Evolutionary conservation across 2,113 vertebrate genomes (phyloP).

Genomic region (Anhinga rufa): DNA sequence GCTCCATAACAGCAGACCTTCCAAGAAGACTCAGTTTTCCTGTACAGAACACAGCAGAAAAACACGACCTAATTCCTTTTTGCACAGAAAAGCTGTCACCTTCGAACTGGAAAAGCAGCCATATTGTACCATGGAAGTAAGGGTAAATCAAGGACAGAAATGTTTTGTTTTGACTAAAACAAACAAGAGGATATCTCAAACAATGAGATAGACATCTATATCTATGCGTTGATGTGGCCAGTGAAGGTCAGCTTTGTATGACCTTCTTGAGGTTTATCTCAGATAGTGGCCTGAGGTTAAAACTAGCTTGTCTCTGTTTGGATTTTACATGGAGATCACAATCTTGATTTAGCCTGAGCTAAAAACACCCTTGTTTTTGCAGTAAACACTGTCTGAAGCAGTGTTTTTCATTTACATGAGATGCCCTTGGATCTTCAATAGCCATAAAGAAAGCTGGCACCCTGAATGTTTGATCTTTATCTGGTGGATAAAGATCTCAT

Average conservation of each 20-base stretch:
- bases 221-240: background rate
- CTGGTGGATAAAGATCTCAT: background rate
- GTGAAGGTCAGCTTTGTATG: background rate
- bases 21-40: background rate
- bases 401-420: background rate
- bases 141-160: conserved; percentile 6
- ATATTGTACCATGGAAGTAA: background rate
- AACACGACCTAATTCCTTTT: background rate
- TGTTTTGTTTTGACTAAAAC: background rate
- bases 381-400: background rate
- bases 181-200: background rate
- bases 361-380: background rate
- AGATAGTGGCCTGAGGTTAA: background rate
- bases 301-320: background rate
- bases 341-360: conserved; percentile 19
- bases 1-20: background rate
- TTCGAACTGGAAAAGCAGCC: background rate
- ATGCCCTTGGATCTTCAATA: background rate
- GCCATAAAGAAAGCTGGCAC: background rate
- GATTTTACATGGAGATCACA: conserved; percentile 16
- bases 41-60: background rate
- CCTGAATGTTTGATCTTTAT: background rate
- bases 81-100: background rate
- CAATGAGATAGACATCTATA: conserved; percentile 6
- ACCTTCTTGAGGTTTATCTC: conserved; percentile 6